phyloP scores from a whole-genome alignment of 2,797 vertebrate species.

The Phyllotis vaccarum region DNA sequence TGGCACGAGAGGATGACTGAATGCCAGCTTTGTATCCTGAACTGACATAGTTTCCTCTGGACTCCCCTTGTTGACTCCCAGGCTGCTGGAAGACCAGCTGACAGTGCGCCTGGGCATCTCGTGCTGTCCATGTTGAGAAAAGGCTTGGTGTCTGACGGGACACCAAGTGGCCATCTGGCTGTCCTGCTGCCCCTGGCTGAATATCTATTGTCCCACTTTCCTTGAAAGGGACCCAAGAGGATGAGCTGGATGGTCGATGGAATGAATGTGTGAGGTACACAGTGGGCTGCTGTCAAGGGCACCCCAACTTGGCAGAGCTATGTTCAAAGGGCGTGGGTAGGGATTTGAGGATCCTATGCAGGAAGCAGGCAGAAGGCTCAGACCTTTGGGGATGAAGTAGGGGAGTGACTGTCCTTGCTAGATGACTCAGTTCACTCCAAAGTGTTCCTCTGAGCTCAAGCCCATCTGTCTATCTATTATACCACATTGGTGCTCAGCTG shows the following conservation, averaged over 20 bases:
- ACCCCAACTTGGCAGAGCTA: neutral
- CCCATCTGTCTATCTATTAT: constrained; percentile 57
- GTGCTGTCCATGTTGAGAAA: fast-evolving
- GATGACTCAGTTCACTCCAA: constrained; percentile 30
- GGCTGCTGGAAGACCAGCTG: neutral
- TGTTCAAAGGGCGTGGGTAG: neutral
- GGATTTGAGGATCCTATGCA: neutral
- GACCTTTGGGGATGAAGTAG: constrained; percentile 27
- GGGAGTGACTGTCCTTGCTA: constrained; percentile 50
- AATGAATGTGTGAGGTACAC: neutral
- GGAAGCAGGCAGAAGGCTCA: neutral
- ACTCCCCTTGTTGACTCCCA: neutral
- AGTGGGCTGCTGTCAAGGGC: neutral
- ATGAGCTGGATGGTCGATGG: fast-evolving
- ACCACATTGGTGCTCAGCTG: neutral
- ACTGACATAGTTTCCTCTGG: neutral
- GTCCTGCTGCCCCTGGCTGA: neutral
- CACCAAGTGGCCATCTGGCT: neutral
- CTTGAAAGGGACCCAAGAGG: neutral
- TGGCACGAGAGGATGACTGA: neutral
- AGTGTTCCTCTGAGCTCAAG: constrained; percentile 9
- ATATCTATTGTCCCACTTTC: neutral
- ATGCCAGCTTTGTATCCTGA: neutral
- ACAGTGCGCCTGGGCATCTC: neutral
- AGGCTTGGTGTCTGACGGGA: neutral